phyloP scores from a whole-genome alignment of 2,888 invertebrate genomes.

The Drosophila anomelani region DNA sequence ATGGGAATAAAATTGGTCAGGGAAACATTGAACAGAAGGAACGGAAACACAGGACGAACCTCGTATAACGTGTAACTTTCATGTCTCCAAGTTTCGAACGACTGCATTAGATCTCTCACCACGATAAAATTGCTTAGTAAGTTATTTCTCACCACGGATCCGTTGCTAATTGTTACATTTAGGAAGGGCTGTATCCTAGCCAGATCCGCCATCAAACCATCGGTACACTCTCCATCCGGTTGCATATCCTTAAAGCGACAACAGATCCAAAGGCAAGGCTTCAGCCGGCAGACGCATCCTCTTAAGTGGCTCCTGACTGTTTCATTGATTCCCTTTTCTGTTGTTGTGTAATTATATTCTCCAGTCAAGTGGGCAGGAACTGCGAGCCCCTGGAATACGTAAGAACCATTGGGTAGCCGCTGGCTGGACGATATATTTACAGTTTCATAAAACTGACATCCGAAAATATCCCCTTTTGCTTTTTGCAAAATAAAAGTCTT shows the following conservation, averaged over 20 bases:
- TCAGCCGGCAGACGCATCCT: background rate
- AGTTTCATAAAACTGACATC: background rate
- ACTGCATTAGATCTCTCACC: background rate
- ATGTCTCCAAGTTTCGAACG: background rate
- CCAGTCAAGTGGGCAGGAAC: background rate
- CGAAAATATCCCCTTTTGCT: background rate
- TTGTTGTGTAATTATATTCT: background rate
- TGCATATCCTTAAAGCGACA: background rate
- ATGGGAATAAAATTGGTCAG: background rate
- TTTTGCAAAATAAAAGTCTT: background rate
- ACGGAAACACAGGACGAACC: background rate
- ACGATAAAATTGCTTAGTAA: background rate
- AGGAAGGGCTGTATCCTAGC: background rate
- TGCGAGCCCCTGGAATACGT: background rate
- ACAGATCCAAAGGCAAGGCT: background rate
- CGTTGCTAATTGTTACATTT: background rate
- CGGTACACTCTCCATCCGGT: background rate
- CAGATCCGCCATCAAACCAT: background rate
- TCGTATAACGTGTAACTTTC: background rate
- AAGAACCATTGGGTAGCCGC: background rate
- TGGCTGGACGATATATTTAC: conserved; percentile 3
- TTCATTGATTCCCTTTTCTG: background rate
- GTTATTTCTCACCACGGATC: too few species aligned
- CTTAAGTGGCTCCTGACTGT: background rate
- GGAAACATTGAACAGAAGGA: too few species aligned